A percentile compares a stretch with the other conserved stretches of the same genome.
Conservation (phyloP, 1,140 invertebrate species). For the Polypedilum vanderplanki region DNA sequence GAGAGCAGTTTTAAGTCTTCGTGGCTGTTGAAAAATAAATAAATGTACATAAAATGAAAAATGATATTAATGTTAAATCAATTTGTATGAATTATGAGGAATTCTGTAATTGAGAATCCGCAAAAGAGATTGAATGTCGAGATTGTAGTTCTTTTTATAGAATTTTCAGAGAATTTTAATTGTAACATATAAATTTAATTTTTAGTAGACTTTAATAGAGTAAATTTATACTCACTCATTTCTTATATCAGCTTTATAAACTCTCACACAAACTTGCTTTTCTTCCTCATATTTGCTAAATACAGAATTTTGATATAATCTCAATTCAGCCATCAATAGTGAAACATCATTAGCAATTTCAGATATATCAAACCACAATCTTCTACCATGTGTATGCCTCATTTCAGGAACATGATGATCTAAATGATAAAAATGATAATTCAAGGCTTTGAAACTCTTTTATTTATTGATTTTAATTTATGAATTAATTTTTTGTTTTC, state of each 20-base stretch:
- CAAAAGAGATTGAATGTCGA: too few relatives aligned
- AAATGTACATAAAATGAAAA: constrained; percentile 13
- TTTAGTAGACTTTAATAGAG: too few relatives aligned
- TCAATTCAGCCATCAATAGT: constrained; percentile 75
- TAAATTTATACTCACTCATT: constrained; percentile 48
- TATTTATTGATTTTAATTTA: too few relatives aligned
- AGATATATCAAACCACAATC: constrained; percentile 86
- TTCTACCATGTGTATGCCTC: constrained; percentile 73
- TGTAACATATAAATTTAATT: too few relatives aligned
- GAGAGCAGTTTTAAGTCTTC: constrained; percentile 37
- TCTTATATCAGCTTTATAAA: constrained; percentile 48
- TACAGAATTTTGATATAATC: constrained; percentile 62
- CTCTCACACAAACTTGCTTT: constrained; percentile 40
- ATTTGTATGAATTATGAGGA: neutral
- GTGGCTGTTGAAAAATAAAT: neutral
- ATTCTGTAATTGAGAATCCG: too few relatives aligned
- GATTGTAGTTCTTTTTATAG: too few relatives aligned
- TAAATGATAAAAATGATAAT: constrained; percentile 37
- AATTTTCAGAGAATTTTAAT: too few relatives aligned
- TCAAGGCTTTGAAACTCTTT: too few relatives aligned
- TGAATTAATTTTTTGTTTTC: too few relatives aligned
- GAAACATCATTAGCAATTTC: constrained; percentile 71
- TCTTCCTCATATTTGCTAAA: constrained; percentile 39
- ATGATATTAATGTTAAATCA: constrained; percentile 31
- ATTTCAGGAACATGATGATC: constrained; percentile 61